Evolutionary conservation across 2,888 invertebrate genomes (phyloP).

Genomic region (Nemurella pictetii): DNA sequence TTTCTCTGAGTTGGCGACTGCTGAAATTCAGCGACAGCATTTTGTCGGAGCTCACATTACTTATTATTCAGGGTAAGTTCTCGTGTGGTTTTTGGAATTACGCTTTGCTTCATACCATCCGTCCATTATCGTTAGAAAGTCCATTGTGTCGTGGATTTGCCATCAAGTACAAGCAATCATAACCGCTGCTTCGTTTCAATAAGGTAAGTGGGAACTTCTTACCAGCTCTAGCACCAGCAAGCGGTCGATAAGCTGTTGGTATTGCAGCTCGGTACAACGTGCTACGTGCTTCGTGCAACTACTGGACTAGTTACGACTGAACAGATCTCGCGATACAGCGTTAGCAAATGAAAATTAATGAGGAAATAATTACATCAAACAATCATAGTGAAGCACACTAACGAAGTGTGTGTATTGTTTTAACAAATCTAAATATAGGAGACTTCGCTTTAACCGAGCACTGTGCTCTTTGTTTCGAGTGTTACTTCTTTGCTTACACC

Average conservation of each 20-base stretch:
- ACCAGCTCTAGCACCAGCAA: background rate
- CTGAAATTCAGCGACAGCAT: background rate
- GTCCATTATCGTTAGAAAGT: conserved; percentile 24
- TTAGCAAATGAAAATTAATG: background rate
- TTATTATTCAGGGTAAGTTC: background rate
- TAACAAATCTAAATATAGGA: background rate
- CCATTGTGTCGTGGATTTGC: conserved; percentile 4
- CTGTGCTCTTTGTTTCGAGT: no score
- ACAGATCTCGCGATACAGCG: background rate
- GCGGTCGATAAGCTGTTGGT: background rate
- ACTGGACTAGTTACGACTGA: background rate
- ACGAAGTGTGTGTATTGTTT: background rate
- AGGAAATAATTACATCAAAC: background rate
- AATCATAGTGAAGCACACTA: background rate
- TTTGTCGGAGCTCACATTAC: background rate
- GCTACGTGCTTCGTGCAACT: no score
- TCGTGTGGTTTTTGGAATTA: conserved; percentile 9
- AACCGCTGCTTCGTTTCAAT: background rate
- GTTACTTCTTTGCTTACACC: no score
- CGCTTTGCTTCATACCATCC: background rate
- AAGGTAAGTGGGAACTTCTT: background rate
- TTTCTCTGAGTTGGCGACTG: background rate
- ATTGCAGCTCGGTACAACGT: no score
- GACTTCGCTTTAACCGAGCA: background rate
- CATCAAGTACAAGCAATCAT: background rate